These are phyloP conservation scores for Petroica traversi DNA, from an alignment of 2,113 vertebrate genomes.

Conservation along the genomic window DNA sequence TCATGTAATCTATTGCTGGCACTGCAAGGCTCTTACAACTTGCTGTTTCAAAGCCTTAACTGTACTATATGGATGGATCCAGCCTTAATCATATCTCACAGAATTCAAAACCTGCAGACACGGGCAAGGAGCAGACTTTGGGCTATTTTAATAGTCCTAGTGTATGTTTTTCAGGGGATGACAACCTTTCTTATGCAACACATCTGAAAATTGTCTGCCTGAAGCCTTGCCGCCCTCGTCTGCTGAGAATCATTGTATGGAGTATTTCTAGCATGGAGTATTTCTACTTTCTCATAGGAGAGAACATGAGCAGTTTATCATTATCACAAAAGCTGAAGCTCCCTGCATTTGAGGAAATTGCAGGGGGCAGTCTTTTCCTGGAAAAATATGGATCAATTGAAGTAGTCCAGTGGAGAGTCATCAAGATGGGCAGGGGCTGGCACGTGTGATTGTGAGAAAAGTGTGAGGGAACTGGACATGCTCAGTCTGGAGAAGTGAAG, in stretches of 20 bases:
- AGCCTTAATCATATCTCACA: not conserved
- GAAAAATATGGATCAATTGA: not conserved
- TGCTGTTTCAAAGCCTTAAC: not conserved
- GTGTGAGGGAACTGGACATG: not conserved
- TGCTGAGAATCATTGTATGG: not conserved
- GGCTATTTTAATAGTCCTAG: not conserved
- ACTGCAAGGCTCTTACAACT: not conserved
- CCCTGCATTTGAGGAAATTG: not conserved
- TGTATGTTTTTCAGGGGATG: not conserved
- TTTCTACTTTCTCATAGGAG: not conserved
- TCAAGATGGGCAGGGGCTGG: not conserved
- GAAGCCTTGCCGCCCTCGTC: not conserved
- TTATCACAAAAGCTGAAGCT: not conserved
- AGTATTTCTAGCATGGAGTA: not conserved
- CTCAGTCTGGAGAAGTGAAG: not conserved
- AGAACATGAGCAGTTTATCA: not conserved
- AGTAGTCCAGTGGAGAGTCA: too few relatives aligned
- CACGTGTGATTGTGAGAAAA: not conserved
- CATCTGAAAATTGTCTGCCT: not conserved
- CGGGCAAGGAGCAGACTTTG: not conserved
- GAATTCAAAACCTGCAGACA: not conserved
- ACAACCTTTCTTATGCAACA: not conserved
- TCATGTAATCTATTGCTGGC: not conserved
- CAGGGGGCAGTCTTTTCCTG: not conserved
- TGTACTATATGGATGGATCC: not conserved